phyloP scores from a whole-genome alignment of 1,140 invertebrate species.

The Aphelinus atriplicis region DNA sequence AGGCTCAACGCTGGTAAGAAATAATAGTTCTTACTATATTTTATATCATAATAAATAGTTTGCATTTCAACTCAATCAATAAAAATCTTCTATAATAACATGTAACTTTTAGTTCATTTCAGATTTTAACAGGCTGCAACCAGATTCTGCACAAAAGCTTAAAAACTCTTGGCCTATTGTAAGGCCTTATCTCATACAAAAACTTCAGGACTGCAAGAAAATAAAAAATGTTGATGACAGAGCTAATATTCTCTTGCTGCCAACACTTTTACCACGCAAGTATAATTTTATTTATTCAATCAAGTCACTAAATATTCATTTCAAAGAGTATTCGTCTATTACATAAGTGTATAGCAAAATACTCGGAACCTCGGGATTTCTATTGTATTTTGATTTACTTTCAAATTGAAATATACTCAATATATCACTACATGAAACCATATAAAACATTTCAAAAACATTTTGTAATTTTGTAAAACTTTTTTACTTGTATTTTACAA shows the following conservation, averaged over 20 bases:
- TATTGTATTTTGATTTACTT: too few species aligned
- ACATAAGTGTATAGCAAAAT: too few species aligned
- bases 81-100: not conserved
- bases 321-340: too few species aligned
- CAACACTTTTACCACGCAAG: not conserved
- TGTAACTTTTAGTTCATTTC: not conserved
- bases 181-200: not conserved
- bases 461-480: too few species aligned
- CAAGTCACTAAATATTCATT: too few species aligned
- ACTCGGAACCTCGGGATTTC: too few species aligned
- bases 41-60: not conserved
- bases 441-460: too few species aligned
- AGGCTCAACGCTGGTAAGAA: not conserved
- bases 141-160: not conserved
- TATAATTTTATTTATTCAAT: too few species aligned
- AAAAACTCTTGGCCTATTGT: not conserved
- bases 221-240: conserved; percentile 2
- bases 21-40: not conserved
- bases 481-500: too few species aligned
- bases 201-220: not conserved
- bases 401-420: not conserved
- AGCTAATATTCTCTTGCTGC: not conserved
- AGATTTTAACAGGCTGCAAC: not conserved
- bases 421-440: too few species aligned
- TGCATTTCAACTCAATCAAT: not conserved